phyloP scores from a whole-genome alignment of 2,797 vertebrate species.

The Urocyon cinereoargenteus region DNA sequence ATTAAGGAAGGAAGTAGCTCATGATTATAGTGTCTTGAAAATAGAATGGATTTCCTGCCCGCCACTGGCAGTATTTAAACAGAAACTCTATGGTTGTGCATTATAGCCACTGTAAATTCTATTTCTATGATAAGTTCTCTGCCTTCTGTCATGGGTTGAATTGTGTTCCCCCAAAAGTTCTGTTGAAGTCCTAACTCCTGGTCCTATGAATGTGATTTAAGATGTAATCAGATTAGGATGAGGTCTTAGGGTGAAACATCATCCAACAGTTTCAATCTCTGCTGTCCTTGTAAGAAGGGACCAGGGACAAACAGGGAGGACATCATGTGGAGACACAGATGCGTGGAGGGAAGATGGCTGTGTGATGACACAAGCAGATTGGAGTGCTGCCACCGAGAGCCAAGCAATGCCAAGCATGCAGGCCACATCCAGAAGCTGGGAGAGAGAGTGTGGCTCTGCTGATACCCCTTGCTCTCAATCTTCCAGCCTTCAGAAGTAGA shows the following conservation, averaged over 20 bases:
- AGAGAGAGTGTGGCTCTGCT: neutral
- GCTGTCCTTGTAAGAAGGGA: neutral
- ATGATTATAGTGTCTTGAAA: too few species aligned
- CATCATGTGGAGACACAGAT: fast-evolving
- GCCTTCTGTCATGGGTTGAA: neutral
- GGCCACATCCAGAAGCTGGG: neutral
- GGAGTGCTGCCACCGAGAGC: fast-evolving
- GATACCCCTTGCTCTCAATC: neutral
- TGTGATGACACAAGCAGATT: fast-evolving
- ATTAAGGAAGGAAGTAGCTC: neutral
- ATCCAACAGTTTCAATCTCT: neutral
- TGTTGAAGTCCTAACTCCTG: neutral
- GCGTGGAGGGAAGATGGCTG: fast-evolving
- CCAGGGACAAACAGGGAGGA: neutral
- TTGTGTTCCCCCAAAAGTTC: neutral
- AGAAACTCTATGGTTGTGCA: neutral
- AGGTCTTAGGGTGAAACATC: neutral
- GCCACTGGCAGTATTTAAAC: neutral
- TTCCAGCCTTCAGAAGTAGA: neutral
- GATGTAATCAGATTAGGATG: neutral
- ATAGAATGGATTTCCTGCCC: neutral
- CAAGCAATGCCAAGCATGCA: neutral
- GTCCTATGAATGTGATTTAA: neutral
- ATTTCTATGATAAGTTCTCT: neutral
- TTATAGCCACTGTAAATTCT: too few species aligned